Evolutionary conservation across 2,113 vertebrate species (phyloP).

Genomic region (Heloderma charlesbogerti): DNA sequence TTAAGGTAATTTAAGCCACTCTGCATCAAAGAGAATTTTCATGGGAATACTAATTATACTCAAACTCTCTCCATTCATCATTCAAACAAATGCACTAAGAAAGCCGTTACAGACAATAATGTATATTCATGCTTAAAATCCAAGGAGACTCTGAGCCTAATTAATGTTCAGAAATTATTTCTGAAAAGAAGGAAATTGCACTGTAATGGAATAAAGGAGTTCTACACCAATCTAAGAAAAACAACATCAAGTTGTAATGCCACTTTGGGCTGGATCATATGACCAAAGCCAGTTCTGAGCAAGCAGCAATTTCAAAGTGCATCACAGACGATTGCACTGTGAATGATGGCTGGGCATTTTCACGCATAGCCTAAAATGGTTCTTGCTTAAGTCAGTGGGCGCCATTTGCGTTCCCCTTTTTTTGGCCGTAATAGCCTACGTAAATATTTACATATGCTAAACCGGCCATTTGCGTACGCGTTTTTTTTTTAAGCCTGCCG

Average conservation of each 20-base stretch:
- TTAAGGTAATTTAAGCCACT: not conserved
- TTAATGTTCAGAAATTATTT: not conserved
- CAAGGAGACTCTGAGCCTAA: conserved; percentile 1
- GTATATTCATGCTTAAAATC: conserved; percentile 15
- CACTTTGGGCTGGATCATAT: not conserved
- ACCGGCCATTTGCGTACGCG: too few relatives aligned
- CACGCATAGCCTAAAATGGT: not conserved
- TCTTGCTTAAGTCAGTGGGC: not conserved
- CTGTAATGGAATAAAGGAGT: not conserved
- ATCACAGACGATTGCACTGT: not conserved
- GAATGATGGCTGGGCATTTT: not conserved
- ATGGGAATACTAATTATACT: conserved; percentile 2
- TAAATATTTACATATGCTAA: too few relatives aligned
- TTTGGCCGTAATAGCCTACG: too few relatives aligned
- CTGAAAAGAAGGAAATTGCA: not conserved
- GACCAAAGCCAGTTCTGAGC: not conserved
- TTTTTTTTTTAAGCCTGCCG: too few relatives aligned
- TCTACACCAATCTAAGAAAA: not conserved
- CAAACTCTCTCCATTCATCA: not conserved
- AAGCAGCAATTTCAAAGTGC: not conserved
- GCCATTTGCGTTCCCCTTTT: too few relatives aligned
- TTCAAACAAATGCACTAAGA: conserved; percentile 5
- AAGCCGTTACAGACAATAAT: conserved; percentile 14
- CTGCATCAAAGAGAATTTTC: not conserved
- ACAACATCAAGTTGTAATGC: not conserved